Conservation (phyloP, 2,113 vertebrate species). For the Mungos mungo region DNA sequence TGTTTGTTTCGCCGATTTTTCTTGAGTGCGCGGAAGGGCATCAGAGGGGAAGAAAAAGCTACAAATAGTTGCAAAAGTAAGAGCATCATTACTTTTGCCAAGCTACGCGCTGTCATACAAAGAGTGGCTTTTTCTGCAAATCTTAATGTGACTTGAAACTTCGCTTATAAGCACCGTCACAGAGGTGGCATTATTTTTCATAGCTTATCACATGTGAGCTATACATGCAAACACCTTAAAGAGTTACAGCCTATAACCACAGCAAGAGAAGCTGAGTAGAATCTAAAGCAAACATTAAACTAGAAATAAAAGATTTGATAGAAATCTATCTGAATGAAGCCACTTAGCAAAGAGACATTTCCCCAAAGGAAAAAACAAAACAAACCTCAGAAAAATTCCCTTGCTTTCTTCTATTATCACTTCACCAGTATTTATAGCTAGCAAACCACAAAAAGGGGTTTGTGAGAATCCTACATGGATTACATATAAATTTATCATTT, state of each 20-base stretch:
- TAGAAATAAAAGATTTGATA: not conserved
- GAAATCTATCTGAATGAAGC: not conserved
- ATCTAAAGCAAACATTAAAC: not conserved
- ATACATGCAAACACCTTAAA: not conserved
- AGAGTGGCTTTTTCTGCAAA: not conserved
- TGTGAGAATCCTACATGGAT: not conserved
- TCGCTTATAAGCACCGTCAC: not conserved
- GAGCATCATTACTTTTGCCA: not conserved
- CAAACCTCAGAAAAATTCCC: not conserved
- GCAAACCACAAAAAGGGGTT: not conserved
- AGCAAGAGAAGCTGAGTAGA: not conserved
- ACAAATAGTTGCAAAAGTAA: constrained; percentile 12
- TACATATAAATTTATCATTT: not conserved
- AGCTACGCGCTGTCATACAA: constrained; percentile 37
- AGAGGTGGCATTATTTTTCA: not conserved
- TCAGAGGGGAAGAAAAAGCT: constrained; percentile 14
- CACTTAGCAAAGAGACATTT: not conserved
- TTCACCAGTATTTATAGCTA: not conserved
- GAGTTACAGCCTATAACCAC: not conserved
- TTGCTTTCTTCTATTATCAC: not conserved
- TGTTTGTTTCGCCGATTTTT: constrained; percentile 59
- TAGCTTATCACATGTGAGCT: not conserved
- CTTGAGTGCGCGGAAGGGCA: constrained; percentile 4
- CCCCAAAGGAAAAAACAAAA: not conserved
- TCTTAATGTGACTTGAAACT: constrained; percentile 4